These are phyloP conservation scores for Cotesia glomerata DNA, from an alignment of 1,140 invertebrate genomes.

Conservation along the genomic window DNA sequence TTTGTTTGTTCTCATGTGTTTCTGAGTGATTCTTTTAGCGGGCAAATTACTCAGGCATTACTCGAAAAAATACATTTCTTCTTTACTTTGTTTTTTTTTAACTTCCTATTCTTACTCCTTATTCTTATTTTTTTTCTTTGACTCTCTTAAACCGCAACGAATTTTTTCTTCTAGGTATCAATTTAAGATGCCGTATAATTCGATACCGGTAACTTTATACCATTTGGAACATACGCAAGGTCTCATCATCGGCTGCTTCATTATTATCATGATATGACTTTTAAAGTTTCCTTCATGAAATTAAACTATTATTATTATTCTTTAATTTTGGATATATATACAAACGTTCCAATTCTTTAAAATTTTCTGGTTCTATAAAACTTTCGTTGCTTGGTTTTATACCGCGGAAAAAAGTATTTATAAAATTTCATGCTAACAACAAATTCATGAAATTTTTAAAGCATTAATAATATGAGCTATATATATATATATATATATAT, in stretches of 20 bases:
- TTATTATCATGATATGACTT: not conserved
- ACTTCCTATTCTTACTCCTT: constrained; percentile 7
- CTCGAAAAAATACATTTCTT: constrained; percentile 11
- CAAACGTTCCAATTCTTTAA: no score
- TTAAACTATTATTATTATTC: no score
- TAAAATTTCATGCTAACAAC: no score
- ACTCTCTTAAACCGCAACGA: constrained; percentile 37
- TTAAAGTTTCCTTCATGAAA: not conserved
- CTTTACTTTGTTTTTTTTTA: not conserved
- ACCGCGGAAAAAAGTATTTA: not conserved
- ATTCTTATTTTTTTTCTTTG: constrained; percentile 10
- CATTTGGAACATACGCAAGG: constrained; percentile 55
- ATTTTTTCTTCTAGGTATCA: constrained; percentile 50
- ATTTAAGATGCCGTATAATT: constrained; percentile 63
- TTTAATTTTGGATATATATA: no score
- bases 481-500: no score
- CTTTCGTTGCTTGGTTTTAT: not conserved
- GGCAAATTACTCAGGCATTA: constrained; percentile 44
- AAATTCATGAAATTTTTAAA: no score
- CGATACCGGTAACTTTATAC: constrained; percentile 61
- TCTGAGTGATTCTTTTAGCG: constrained; percentile 35
- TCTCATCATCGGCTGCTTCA: constrained; percentile 34
- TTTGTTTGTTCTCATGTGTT: not conserved
- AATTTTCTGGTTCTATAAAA: not conserved
- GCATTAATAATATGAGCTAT: no score